Base-by-base conservation (phyloP, 2,113 vertebrate species). In the Bombycilla garrulus region DNA sequence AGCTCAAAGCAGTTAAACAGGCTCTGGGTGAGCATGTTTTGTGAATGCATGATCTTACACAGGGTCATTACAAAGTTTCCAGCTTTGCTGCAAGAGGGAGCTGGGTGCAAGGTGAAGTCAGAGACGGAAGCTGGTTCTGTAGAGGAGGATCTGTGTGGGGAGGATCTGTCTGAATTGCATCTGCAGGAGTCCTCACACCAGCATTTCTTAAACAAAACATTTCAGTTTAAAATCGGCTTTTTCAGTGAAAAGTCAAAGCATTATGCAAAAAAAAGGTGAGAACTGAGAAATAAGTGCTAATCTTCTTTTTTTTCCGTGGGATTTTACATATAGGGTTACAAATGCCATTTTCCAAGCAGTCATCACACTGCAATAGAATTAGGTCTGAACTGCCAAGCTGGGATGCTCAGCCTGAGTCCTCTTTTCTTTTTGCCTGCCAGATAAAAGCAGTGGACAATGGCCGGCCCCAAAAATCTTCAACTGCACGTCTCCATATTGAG, bases 381-480 rank as follows among this genome's bases (percentile, higher is more conserved):
- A 51, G 44, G 5, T 48, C 29, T 72, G 66, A 80, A 22, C 15
- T 82, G 51, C 67, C 40, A n/a, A 81, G n/a, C 20, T 65, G 48
- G 17, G 36, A 51, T 91, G 62, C 69, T 92, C 48, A 65, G 25
- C 58, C 50, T 76, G n/a, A 87, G 84, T 74, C 92, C 36, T 96
- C 40, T 95, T 91, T 65, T 89, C 81, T 97, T 94, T 94, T 5
- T 88, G 29, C 66, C 47, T 94, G 82, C 86, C 95, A 99, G 99
- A 98, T 99, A 82, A 99, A 99, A 97, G 99, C 98, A 2, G 98
- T 99, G 67, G 99, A 99, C 97, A 99, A 99, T 2, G 99, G 99
- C 9, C 99, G 99, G 40, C 99, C 99, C 51, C 99, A 99, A 95
- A 99, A 99, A 67, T 99, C 98, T 42, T 98, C 99, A 18, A 99